Evolutionary conservation across 2,797 vertebrate species (phyloP).

Genomic region (Megaceryle alcyon): DNA sequence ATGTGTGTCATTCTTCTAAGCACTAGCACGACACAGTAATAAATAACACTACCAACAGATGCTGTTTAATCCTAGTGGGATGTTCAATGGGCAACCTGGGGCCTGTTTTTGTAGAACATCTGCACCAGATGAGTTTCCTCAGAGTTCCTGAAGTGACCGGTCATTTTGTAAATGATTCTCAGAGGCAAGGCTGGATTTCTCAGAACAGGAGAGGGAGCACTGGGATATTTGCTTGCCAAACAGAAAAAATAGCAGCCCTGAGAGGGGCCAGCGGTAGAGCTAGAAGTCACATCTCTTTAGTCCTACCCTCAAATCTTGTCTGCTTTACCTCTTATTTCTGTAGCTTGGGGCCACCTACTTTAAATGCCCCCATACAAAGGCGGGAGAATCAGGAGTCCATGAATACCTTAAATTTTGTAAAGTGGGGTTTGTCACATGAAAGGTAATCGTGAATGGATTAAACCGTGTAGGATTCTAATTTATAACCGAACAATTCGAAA

Average conservation of each 20-base stretch:
- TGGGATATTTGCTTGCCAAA: neutral
- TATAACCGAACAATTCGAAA: neutral
- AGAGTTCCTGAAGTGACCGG: rapidly evolving
- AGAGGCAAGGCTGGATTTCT: neutral
- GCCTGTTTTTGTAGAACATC: neutral
- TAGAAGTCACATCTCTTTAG: neutral
- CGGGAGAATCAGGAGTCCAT: neutral
- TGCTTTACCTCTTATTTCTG: neutral
- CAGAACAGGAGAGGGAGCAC: neutral
- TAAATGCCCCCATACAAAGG: neutral
- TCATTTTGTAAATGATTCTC: neutral
- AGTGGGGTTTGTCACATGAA: neutral
- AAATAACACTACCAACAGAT: neutral
- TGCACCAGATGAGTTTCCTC: neutral
- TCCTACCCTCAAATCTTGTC: neutral
- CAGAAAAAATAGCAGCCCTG: neutral
- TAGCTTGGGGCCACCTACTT: neutral
- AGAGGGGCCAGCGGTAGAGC: neutral
- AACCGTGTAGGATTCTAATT: neutral
- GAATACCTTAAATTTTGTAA: neutral
- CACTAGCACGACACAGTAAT: rapidly evolving
- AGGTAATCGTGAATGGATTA: neutral
- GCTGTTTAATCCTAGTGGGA: neutral
- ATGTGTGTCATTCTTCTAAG: neutral
- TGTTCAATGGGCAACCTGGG: rapidly evolving